Evolutionary conservation across 2,113 vertebrate genomes (phyloP).

Genomic region (Cryptomyrus ogoouensis): DNA sequence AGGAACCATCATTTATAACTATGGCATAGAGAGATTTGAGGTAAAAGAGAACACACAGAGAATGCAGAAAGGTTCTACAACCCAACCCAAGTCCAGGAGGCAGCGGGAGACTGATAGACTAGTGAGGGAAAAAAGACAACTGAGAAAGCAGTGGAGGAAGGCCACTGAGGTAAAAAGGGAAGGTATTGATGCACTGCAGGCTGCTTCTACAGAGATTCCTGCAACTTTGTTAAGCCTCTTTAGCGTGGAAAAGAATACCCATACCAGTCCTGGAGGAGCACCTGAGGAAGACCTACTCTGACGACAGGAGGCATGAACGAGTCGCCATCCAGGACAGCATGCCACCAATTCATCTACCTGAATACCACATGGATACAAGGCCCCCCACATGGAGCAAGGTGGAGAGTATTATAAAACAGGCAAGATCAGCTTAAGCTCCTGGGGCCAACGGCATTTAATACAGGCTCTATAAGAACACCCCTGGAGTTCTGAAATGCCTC

Average conservation of each 20-base stretch:
- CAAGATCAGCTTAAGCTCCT: slow-evolving; percentile 23
- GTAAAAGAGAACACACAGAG: not conserved
- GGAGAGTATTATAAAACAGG: slow-evolving; percentile 4
- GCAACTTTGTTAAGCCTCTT: not conserved
- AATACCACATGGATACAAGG: slow-evolving; percentile 13
- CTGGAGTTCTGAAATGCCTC: slow-evolving; percentile 17
- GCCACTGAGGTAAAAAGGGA: not conserved
- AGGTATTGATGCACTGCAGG: not conserved
- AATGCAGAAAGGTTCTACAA: too few species aligned
- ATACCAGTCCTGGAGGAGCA: slow-evolving; percentile 20
- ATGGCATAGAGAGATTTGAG: not conserved
- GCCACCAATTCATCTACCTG: slow-evolving; percentile 13
- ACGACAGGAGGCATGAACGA: slow-evolving; percentile 1
- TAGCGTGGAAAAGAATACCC: not conserved
- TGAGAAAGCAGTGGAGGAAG: slow-evolving; percentile 15
- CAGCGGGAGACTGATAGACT: not conserved
- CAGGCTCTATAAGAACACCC: slow-evolving; percentile 10
- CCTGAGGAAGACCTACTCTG: not conserved
- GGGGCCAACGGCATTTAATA: not conserved
- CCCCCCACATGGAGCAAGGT: slow-evolving; percentile 15
- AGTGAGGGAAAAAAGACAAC: not conserved
- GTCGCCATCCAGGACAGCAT: not conserved
- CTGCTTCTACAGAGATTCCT: not conserved
- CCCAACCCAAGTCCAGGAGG: too few species aligned
- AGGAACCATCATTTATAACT: not conserved